Percentiles rank a stretch among this genome's conserved stretches.
Conservation (phyloP, 1,140 invertebrate genomes). For the Drosophila sulfurigaster region DNA sequence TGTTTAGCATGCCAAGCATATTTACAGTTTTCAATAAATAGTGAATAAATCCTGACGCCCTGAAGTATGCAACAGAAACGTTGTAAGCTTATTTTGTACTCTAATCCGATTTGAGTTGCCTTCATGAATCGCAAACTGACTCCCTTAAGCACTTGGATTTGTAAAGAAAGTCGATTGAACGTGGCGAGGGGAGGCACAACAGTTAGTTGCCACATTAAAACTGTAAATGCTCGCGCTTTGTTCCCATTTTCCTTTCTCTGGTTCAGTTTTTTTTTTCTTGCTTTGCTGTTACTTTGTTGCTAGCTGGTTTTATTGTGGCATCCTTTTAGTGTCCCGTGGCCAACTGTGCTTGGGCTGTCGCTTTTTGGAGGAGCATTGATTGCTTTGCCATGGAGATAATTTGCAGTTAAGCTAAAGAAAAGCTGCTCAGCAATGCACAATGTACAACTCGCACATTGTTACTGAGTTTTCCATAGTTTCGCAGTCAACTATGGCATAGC, state of each 20-base stretch:
- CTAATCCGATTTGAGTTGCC: constrained; percentile 6
- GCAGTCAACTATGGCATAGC: background rate
- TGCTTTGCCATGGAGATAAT: constrained; percentile 48
- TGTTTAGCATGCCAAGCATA: too few species aligned
- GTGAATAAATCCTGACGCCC: background rate
- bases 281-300: constrained; percentile 1
- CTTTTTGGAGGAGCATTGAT: constrained; percentile 23
- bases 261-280: constrained; percentile 1
- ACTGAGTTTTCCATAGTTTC: constrained; percentile 6
- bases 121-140: constrained; percentile 7
- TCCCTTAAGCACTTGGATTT: constrained; percentile 4
- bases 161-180: background rate
- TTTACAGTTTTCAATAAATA: background rate
- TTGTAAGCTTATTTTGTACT: background rate
- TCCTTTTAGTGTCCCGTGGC: background rate
- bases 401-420: constrained; percentile 42
- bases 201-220: constrained; percentile 47
- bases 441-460: constrained; percentile 23
- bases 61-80: background rate
- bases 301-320: constrained; percentile 10
- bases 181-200: background rate
- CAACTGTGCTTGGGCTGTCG: background rate
- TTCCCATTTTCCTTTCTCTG: constrained; percentile 23
- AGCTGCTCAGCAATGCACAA: constrained; percentile 31
- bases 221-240: constrained; percentile 28